Conservation (phyloP, 2,888 invertebrate species). For the Automeris io region DNA sequence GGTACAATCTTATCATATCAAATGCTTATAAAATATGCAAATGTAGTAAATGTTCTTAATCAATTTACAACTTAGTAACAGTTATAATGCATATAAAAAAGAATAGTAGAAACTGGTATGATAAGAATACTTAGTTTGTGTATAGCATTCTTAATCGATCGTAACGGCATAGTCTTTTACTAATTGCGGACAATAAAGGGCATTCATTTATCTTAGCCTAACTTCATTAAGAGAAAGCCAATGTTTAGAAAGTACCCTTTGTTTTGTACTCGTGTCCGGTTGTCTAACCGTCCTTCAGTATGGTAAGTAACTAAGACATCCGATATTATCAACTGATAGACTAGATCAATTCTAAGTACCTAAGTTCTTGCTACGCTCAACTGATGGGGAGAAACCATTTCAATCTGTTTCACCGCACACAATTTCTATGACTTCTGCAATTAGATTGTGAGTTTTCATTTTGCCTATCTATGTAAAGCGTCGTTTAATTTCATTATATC, state of each 20-base stretch:
- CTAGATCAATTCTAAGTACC: constrained; percentile 20
- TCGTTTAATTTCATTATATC: constrained; percentile 24
- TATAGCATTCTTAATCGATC: constrained; percentile 23
- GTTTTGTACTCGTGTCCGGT: constrained; percentile 52
- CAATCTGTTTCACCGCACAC: constrained; percentile 1
- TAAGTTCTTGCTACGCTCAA: constrained; percentile 7
- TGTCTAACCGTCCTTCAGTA: constrained; percentile 37
- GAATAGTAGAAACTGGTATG: too few relatives aligned
- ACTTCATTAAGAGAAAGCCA: constrained; percentile 58
- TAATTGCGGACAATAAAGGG: constrained; percentile 53
- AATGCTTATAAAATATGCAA: too few relatives aligned
- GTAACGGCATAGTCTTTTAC: constrained; percentile 28
- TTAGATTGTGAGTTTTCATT: constrained; percentile 49
- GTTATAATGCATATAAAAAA: too few relatives aligned
- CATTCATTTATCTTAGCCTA: constrained; percentile 42
- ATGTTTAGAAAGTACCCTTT: constrained; percentile 60
- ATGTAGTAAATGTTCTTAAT: too few relatives aligned
- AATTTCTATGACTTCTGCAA: constrained; percentile 26
- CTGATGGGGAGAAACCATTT: not conserved
- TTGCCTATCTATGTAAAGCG: constrained; percentile 46
- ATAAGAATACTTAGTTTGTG: too few relatives aligned
- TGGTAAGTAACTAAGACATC: constrained; percentile 32
- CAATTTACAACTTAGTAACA: too few relatives aligned
- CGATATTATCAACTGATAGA: too few relatives aligned
- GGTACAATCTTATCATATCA: too few relatives aligned